Base-by-base conservation (phyloP, 2,888 invertebrate species). In the Scelioninae gen. 1 region DNA sequence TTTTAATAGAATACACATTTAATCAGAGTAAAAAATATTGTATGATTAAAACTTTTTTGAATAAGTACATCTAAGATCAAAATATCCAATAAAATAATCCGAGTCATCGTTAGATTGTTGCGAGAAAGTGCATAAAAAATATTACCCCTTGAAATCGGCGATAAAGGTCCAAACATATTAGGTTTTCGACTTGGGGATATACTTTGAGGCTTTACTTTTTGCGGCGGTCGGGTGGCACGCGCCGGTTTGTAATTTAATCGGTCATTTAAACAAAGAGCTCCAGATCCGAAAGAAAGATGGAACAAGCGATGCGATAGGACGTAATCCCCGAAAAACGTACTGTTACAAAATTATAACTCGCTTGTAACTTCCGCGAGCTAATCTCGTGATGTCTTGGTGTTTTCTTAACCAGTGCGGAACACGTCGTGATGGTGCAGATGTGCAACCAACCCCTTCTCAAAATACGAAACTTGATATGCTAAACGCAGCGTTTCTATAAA, bases 191-290 rank as follows among this genome's bases (percentile, higher is more conserved):
- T 31, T 74, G 55, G 58, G 71, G 53, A 76, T 69, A 71, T 49
- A 75, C 40, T 68, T 32, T 49, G 74, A 60, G 56, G 82, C 82
- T 84, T 82, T 84, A 76, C 58, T 69, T 85, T 82, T 83, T 82
- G 80, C 74, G 79, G 83, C 63, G 85, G 87, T 86, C 88, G 90
- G 88, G 85, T 90, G 92, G 91, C 91, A 92, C 92, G 92, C 90
- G 92, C 89, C 90, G 72, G 69, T 83, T 80, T 80, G 92, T 91
- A 92, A 92, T 92, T 91, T 87, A 91, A 92, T 92, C 91, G 91
- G 90, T 86, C 90, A 89, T 89, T 91, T 89, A 87, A 88, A 87
- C 88, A 87, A 89, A 88, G 87, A 87, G 77, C 40, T 47, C 74
- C 75, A 43, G 56, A 38, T 23, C 15, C 40, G 53, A 49, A 40